Percentiles rank a stretch among this genome's conserved stretches.
Conservation (phyloP, 2,797 vertebrate genomes). For the Poeciliopsis gracilis region DNA sequence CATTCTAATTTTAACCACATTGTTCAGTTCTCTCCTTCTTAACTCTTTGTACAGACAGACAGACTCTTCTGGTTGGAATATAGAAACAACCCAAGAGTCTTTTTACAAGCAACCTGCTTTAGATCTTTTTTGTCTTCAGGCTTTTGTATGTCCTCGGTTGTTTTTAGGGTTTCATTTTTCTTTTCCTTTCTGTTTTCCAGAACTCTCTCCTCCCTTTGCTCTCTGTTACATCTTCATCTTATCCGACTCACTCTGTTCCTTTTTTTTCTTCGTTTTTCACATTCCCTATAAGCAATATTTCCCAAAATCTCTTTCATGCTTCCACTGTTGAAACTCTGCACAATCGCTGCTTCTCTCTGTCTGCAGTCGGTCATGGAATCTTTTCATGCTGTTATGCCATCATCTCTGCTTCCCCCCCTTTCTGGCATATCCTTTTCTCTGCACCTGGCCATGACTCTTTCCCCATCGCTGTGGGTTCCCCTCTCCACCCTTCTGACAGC, state of each 20-base stretch:
- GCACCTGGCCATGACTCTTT: slow-evolving; percentile 71
- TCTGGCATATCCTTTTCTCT: slow-evolving; percentile 61
- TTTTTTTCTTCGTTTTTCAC: slow-evolving; percentile 17
- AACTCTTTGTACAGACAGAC: neutral
- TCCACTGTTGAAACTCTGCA: slow-evolving; percentile 22
- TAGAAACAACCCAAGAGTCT: slow-evolving; percentile 24
- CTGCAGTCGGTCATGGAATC: slow-evolving; percentile 36
- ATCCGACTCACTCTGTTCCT: slow-evolving; percentile 11
- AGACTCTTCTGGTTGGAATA: slow-evolving; percentile 4
- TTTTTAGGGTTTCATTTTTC: slow-evolving; percentile 20
- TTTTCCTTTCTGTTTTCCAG: slow-evolving; percentile 37
- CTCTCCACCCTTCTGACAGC: slow-evolving; percentile 78
- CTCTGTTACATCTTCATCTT: slow-evolving; percentile 45
- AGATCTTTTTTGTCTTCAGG: slow-evolving; percentile 21
- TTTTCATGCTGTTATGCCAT: slow-evolving; percentile 43
- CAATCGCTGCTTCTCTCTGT: slow-evolving; percentile 32
- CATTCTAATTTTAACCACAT: slow-evolving; percentile 1
- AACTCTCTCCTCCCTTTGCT: slow-evolving; percentile 17
- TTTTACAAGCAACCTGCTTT: slow-evolving; percentile 26
- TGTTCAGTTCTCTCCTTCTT: neutral
- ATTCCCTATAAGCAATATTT: slow-evolving; percentile 47
- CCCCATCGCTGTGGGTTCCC: slow-evolving; percentile 70
- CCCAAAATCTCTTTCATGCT: slow-evolving; percentile 51
- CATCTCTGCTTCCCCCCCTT: slow-evolving; percentile 22
- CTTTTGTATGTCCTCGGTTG: slow-evolving; percentile 20